Evolutionary conservation across 2,888 invertebrate species (phyloP).

Genomic region (Zygaena filipendulae): DNA sequence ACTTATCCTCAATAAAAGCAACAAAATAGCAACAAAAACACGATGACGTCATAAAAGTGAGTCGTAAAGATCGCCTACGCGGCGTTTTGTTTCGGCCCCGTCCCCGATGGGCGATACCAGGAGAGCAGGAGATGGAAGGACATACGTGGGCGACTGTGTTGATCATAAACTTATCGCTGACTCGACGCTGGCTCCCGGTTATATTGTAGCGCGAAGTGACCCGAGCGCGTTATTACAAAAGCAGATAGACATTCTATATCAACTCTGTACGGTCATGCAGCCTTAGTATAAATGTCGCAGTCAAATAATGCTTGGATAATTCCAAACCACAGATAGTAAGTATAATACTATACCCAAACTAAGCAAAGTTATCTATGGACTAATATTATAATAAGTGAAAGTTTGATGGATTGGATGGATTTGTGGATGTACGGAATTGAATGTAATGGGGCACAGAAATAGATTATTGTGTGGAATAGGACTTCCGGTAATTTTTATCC

Average conservation of each 20-base stretch:
- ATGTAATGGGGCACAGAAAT: too few species aligned
- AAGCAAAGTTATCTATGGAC: too few species aligned
- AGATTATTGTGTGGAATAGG: too few species aligned
- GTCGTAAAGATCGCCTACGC: constrained; percentile 7
- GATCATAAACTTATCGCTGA: constrained; percentile 13
- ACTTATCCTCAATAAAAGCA: neutral
- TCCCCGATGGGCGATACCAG: neutral
- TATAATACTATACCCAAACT: too few species aligned
- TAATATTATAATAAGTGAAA: too few species aligned
- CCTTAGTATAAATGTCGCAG: neutral
- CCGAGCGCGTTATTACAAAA: neutral
- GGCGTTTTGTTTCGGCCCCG: too few species aligned
- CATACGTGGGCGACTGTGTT: too few species aligned
- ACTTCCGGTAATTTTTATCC: too few species aligned
- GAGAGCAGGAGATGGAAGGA: neutral
- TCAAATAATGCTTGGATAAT: too few species aligned
- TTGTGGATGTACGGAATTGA: too few species aligned
- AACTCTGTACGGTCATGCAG: neutral
- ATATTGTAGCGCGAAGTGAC: constrained; percentile 11
- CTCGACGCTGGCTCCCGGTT: constrained; percentile 9
- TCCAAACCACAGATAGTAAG: too few species aligned
- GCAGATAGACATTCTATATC: neutral
- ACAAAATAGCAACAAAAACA: constrained; percentile 15
- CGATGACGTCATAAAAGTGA: constrained; percentile 8
- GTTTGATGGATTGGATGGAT: too few species aligned